Conservation (phyloP, 1,140 invertebrate genomes). For the Gonatopus flavifemur region DNA sequence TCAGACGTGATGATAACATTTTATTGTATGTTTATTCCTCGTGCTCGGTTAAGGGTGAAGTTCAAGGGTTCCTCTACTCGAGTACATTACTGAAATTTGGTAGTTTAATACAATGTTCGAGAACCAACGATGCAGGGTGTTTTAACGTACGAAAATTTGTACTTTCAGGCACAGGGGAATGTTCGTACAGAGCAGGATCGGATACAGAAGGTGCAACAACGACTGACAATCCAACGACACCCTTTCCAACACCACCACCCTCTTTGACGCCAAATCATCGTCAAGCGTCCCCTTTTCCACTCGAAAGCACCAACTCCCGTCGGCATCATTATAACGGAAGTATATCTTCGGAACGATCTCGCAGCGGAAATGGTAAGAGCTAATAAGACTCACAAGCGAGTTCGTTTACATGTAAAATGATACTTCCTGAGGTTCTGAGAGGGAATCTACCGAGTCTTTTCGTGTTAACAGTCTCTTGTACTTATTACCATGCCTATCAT, state of each 20-base stretch:
- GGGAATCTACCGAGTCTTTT: constrained; percentile 21
- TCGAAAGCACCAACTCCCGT: constrained; percentile 66
- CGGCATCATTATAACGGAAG: constrained; percentile 57
- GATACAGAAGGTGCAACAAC: constrained; percentile 62
- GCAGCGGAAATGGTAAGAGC: constrained; percentile 40
- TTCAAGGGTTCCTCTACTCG: too few species aligned
- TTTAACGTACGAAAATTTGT: neutral
- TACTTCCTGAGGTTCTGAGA: constrained; percentile 20
- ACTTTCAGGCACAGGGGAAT: constrained; percentile 57
- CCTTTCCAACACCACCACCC: constrained; percentile 56
- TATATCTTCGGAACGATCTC: constrained; percentile 44
- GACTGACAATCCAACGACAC: constrained; percentile 57
- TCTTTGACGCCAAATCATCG: constrained; percentile 60
- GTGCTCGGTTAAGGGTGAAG: too few species aligned
- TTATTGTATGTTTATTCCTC: too few species aligned
- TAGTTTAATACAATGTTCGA: too few species aligned
- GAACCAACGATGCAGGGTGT: too few species aligned
- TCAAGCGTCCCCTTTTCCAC: constrained; percentile 68
- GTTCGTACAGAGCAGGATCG: constrained; percentile 63
- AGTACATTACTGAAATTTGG: too few species aligned
- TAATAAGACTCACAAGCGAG: constrained; percentile 26
- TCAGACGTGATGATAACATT: too few species aligned
- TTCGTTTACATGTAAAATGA: constrained; percentile 16
- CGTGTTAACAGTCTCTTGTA: neutral
- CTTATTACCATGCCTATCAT: too few species aligned